Percentiles rank a stretch among this genome's conserved stretches.
phyloP scores from a whole-genome alignment of 2,888 invertebrate genomes.

The Drosophila acutilabella region DNA sequence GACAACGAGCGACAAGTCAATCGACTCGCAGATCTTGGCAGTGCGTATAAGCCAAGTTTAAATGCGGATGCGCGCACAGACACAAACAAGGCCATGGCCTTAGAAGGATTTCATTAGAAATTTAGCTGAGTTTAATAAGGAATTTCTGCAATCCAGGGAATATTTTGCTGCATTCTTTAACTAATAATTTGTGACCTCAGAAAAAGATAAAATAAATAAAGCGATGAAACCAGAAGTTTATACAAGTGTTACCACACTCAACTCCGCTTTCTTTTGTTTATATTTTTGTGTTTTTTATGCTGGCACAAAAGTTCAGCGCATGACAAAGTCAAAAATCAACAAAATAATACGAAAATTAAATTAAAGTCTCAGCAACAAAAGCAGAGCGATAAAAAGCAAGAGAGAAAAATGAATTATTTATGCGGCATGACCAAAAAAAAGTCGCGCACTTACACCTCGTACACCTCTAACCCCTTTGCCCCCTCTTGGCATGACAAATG shows the following conservation, averaged over 20 bases:
- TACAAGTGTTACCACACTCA: slow-evolving; percentile 15
- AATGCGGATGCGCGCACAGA: slow-evolving; percentile 38
- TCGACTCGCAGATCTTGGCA: slow-evolving; percentile 23
- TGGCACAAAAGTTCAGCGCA: slow-evolving; percentile 26
- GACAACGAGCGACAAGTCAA: slow-evolving; percentile 41
- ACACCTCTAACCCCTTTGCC: background rate
- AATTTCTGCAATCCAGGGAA: background rate
- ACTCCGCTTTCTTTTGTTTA: slow-evolving; percentile 1
- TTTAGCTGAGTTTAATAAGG: slow-evolving; percentile 1
- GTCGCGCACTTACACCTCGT: slow-evolving; percentile 8
- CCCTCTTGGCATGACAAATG: slow-evolving; percentile 23
- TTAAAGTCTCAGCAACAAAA: slow-evolving; percentile 12
- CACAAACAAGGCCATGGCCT: slow-evolving; percentile 35
- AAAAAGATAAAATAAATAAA: background rate
- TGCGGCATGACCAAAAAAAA: slow-evolving; percentile 25
- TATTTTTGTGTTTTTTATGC: background rate
- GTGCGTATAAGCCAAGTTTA: slow-evolving; percentile 49
- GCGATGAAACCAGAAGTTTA: slow-evolving; percentile 5
- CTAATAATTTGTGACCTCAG: background rate
- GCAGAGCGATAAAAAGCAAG: background rate
- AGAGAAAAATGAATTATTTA: slow-evolving; percentile 33
- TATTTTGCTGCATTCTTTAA: background rate
- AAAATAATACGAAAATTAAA: slow-evolving; percentile 23
- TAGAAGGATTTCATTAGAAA: slow-evolving; percentile 48
- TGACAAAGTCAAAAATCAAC: slow-evolving; percentile 15